Base-by-base conservation (phyloP, 2,797 vertebrate species). In the Tauraco hartlaubi region DNA sequence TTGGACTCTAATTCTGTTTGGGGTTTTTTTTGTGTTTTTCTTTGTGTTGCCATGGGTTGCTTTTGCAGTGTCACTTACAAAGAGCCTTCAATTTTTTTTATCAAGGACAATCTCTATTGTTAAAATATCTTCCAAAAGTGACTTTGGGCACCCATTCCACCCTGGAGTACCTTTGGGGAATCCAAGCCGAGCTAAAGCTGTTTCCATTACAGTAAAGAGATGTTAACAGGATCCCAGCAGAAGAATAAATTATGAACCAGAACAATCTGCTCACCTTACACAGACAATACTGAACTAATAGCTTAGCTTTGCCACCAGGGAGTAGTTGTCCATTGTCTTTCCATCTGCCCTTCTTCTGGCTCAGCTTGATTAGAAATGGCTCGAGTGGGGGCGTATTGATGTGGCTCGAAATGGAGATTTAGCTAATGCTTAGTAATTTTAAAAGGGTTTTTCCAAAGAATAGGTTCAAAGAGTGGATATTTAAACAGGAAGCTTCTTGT, bases 211-310 rank as follows among this genome's bases (percentile, higher is more conserved):
- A 80, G 37, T 80, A 69, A 91, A 67, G n/a, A 83, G 56, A 74
- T 49, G 22, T 64, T 94, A 94, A 77, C 52, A 90, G 75, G 44
- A 95, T 94, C 68, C 48, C 88, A 91, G 75, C 54, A 95, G 92
- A 95, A 95, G 63, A 93, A 92, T 82, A 94, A 95, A 94, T 92
- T 80, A 74, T 2, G 9, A 94, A 83, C 39, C 51, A 74, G 73
- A 96, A 41, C 78, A 96, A 72, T 92, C 92, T 94, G 75, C 62
- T 94, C 68, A 75, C 90, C 79, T 96, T 76, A 67, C 44, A 64
- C 35, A 88, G 74, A 48, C 61, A 80, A 10, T 71, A 76, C 63
- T 80, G 73, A 92, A 58, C 83, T 92, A 85, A 94, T 61, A 81
- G 39, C 81, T 78, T 77, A 33, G 35, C 59, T 95, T 85, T 94